Base-by-base conservation (phyloP, 2,797 vertebrate species). In the Pangasius macronema region DNA sequence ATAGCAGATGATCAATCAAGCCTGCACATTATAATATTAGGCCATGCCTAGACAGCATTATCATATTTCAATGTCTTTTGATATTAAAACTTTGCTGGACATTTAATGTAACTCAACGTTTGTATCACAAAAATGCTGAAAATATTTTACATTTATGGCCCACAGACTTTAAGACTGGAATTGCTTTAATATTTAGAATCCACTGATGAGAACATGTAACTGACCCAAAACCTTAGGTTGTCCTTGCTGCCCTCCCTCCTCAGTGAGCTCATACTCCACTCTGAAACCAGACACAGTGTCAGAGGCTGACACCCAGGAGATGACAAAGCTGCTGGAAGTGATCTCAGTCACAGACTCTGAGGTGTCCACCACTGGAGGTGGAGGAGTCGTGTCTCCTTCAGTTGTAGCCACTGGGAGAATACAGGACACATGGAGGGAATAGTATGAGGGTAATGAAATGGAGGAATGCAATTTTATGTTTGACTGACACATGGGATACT, bases 321-420 rank as follows among this genome's bases (percentile, higher is more conserved):
- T 95, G 90, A 99, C 98, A 13, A 99, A 99, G 93, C 99, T 99
- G 94, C 96, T 99, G 93, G 98, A 96, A 33, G 99, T 99, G 91
- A 99, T 99, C 95, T 99, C 99, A 0, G 98, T 99, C 89, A 99
- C 97, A 0, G 98, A 99, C 88, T 99, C 98, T 0, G 98, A 98
- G 82, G 93, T 97, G 91, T 97, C 95, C 83, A 99, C 95, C 81
- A 97, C 22, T 0, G 96, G 92, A 18, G 97, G 96, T 83, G 92
- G 95, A 53, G 90, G 96, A 13, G 96, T 95, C 30, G 97, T 98
- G 93, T 97, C 97, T 79, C 98, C 99, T 24, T 83, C 94, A 90
- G 93, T 94, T 90, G 33, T 93, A 89, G 93, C 95, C 96, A 95
- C 96, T 99, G 94, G 24, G 81, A 76, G 36, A 67, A 24, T 16